These are phyloP conservation scores for Anastrepha obliqua DNA, from an alignment of 1,140 invertebrate genomes.

Conservation along the genomic window DNA sequence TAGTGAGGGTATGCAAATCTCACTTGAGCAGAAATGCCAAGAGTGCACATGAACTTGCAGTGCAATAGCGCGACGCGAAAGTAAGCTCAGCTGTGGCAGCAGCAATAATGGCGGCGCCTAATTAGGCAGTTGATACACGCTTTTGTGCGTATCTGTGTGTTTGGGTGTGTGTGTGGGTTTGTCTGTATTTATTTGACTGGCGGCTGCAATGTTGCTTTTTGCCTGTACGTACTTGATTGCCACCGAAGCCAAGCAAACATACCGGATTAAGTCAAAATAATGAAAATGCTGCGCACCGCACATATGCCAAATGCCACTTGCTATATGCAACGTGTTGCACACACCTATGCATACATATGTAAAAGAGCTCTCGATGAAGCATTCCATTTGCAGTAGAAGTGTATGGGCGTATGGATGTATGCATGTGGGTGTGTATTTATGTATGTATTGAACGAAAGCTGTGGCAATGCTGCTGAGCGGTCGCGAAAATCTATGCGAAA, in stretches of 20 bases:
- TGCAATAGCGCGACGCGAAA: background rate
- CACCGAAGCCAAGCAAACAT: background rate
- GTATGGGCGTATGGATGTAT: background rate
- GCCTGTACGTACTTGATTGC: background rate
- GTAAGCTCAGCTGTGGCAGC: background rate
- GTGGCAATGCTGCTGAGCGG: background rate
- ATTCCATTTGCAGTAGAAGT: too few relatives aligned
- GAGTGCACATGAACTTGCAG: constrained; percentile 9
- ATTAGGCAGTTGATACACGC: background rate
- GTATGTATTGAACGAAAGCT: background rate
- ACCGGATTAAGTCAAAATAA: background rate
- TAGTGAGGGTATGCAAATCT: background rate
- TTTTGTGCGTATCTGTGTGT: background rate
- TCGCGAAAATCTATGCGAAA: background rate
- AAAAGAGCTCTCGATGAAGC: background rate
- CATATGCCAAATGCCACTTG: background rate
- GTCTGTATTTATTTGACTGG: background rate
- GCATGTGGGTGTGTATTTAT: background rate
- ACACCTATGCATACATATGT: background rate
- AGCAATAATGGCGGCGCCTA: background rate
- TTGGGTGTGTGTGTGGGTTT: background rate
- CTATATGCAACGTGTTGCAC: background rate
- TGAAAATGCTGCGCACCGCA: background rate
- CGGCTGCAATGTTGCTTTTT: background rate
- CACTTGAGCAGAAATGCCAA: constrained; percentile 10